Evolutionary conservation across 2,113 vertebrate species (phyloP).

Genomic region (Pseudorectes ferrugineus): DNA sequence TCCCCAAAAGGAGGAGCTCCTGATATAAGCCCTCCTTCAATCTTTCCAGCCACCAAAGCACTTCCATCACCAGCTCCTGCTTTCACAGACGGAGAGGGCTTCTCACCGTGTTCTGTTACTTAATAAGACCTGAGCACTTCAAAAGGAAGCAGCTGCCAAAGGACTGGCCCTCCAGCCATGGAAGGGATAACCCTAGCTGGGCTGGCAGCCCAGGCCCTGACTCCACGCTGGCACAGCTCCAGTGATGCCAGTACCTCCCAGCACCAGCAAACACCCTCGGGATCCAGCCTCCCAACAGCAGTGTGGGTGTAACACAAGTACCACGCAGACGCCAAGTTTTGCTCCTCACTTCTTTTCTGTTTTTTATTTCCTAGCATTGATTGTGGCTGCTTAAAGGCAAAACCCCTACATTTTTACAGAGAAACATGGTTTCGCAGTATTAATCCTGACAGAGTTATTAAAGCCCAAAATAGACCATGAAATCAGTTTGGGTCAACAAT

Average conservation of each 20-base stretch:
- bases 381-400: not conserved
- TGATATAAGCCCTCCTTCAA: not conserved
- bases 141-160: not conserved
- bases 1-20: not conserved
- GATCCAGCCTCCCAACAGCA: not conserved
- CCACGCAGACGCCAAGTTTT: fast-evolving
- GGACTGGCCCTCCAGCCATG: not conserved
- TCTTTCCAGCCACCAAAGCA: not conserved
- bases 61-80: not conserved
- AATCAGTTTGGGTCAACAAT: not conserved
- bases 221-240: not conserved
- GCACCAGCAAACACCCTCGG: not conserved
- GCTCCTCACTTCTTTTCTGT: not conserved
- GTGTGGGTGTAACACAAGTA: not conserved
- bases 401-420: not conserved
- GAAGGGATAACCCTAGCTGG: not conserved
- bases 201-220: not conserved
- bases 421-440: not conserved
- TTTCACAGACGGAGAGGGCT: not conserved
- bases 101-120: not conserved
- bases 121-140: not conserved
- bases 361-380: not conserved
- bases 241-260: not conserved
- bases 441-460: not conserved
- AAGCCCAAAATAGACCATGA: not conserved